Evolutionary conservation across 2,113 vertebrate genomes (phyloP).

Genomic region (Ahaetulla prasina): DNA sequence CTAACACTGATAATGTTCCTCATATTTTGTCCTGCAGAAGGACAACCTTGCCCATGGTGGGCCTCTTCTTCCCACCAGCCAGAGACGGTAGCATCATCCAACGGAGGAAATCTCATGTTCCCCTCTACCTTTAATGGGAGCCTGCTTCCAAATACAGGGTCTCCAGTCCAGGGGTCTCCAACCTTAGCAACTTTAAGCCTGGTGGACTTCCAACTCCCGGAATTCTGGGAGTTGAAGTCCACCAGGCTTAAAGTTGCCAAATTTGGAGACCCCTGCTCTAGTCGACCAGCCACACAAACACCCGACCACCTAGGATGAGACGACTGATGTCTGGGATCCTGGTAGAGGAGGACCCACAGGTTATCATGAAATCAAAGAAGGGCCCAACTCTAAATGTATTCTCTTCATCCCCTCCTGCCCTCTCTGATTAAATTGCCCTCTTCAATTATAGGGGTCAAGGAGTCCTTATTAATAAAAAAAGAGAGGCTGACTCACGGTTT

Average conservation of each 20-base stretch:
- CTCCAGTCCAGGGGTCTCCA: too few relatives aligned
- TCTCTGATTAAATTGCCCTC: conserved; percentile 12
- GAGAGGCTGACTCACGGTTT: conserved; percentile 36
- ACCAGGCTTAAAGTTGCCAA: too few relatives aligned
- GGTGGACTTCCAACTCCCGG: too few relatives aligned
- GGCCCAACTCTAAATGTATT: background rate
- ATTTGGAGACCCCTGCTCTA: too few relatives aligned
- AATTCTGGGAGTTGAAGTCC: too few relatives aligned
- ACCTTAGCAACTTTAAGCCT: too few relatives aligned
- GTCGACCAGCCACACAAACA: background rate
- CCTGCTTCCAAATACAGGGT: background rate
- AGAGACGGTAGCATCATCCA: background rate
- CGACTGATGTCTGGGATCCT: background rate
- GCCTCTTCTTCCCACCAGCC: background rate
- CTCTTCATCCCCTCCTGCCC: background rate
- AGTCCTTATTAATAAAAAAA: conserved; percentile 48
- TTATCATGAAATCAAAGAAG: background rate
- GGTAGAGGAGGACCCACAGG: fast-evolving
- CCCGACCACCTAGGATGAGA: background rate
- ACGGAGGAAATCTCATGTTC: background rate
- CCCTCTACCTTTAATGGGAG: background rate
- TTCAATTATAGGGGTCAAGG: conserved; percentile 28
- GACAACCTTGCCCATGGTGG: too few relatives aligned
- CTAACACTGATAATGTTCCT: background rate
- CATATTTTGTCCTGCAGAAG: background rate